These are phyloP conservation scores for Danaus plexippus DNA, from an alignment of 1,140 invertebrate species.

Conservation along the genomic window DNA sequence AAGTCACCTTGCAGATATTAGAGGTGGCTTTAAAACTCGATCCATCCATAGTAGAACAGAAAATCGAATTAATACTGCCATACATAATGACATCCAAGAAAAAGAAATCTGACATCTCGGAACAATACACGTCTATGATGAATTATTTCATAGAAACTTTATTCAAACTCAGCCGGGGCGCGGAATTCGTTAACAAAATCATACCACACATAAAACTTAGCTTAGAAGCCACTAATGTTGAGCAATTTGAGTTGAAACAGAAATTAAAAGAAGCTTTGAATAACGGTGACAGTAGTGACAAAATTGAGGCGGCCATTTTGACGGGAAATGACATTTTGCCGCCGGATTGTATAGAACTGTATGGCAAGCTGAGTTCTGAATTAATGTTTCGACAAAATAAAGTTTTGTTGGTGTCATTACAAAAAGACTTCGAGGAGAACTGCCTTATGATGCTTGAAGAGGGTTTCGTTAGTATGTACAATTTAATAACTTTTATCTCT, in stretches of 20 bases:
- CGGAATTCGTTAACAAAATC: constrained; percentile 46
- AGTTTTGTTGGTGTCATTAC: constrained; percentile 44
- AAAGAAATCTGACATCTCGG: constrained; percentile 25
- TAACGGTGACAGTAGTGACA: constrained; percentile 30
- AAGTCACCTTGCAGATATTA: constrained; percentile 48
- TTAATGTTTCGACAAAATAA: constrained; percentile 61
- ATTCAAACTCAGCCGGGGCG: constrained; percentile 57
- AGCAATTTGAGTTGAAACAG: constrained; percentile 52
- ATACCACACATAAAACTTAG: constrained; percentile 42
- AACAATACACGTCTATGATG: constrained; percentile 45
- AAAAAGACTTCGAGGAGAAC: constrained; percentile 53
- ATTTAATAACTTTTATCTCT: neutral
- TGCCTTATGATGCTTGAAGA: constrained; percentile 53
- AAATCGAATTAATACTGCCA: constrained; percentile 42
- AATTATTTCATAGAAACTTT: constrained; percentile 50
- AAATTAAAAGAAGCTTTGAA: constrained; percentile 32
- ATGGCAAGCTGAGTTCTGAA: constrained; percentile 51
- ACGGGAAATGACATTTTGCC: constrained; percentile 50
- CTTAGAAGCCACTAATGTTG: constrained; percentile 47
- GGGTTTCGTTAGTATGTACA: constrained; percentile 52
- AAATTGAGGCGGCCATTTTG: constrained; percentile 44
- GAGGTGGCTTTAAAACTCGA: constrained; percentile 51
- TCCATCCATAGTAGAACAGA: constrained; percentile 51
- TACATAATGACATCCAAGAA: constrained; percentile 53
- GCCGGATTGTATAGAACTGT: constrained; percentile 41